Base-by-base conservation (phyloP, 2,113 vertebrate species). In the Cyprinus carpio region DNA sequence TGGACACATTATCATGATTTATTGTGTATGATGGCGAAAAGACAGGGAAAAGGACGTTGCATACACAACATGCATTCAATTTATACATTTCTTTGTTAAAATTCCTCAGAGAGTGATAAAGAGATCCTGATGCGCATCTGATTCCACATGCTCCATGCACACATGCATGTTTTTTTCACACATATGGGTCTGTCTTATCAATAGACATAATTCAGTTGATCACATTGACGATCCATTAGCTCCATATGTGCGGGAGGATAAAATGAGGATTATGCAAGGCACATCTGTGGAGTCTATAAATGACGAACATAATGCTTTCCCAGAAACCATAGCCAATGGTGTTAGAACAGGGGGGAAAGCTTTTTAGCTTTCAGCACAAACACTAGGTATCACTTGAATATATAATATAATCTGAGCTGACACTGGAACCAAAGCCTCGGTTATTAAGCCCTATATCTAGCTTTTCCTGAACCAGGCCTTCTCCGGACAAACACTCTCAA, bases 221-320 rank as follows among this genome's bases (percentile, higher is more conserved):
- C 78, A 87, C 86, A 87, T 65, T 72, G 85, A 84, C 83, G 85
- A 89, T 90, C 88, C 87, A 91, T 90, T 91, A 90, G 88, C 88
- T 84, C 76, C 18, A 49, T 64, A 71, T 71, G 27, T 72, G 69
- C 58, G 64, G 82, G 80, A 51, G 86, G 72, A 89, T 90, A 89
- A 91, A 78, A 90, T 86, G 71, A 60, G 79, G 85, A 89, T 88
- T 89, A 89, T 89, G 89, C 79, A 85, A 72, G 80, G 72, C 51
- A 67, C 27, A 78, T 46, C 62, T 83, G n/a, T 72, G 54, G 75
- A 89, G 75, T 87, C 83, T 87, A 88, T 88, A 89, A 90, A 91
- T 88, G 89, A 89, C 84, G 87, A 83, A 88, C 83, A 80, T 88
- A 87, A 91, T 91, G 88, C 85, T 88, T 90, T 90, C 88, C 90